These are phyloP conservation scores for Marronus borbonicus DNA, from an alignment of 2,888 invertebrate genomes.

Conservation along the genomic window DNA sequence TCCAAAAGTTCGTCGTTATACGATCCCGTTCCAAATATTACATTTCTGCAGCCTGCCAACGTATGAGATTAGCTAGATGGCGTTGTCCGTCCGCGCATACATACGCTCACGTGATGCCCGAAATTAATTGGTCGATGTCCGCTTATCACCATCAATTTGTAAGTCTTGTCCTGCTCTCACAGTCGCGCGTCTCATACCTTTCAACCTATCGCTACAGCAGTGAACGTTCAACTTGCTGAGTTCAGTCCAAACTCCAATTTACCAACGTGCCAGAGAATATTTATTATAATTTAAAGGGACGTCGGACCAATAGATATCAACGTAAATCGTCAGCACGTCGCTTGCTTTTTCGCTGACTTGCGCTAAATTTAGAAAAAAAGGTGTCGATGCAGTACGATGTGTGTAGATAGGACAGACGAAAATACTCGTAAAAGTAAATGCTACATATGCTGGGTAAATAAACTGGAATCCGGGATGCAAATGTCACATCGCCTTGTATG, in stretches of 20 bases:
- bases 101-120: slow-evolving; percentile 22
- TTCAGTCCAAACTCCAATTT: slow-evolving; percentile 38
- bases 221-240: slow-evolving; percentile 36
- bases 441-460: too few relatives aligned
- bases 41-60: slow-evolving; percentile 22
- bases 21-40: slow-evolving; percentile 30
- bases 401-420: background rate
- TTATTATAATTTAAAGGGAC: slow-evolving; percentile 18
- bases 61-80: slow-evolving; percentile 14
- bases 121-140: slow-evolving; percentile 33
- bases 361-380: slow-evolving; percentile 17
- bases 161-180: background rate
- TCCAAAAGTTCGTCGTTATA: slow-evolving; percentile 20
- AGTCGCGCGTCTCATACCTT: background rate
- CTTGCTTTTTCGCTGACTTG: background rate
- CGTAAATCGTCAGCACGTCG: slow-evolving; percentile 16
- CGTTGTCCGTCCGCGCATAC: background rate
- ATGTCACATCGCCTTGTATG: too few relatives aligned
- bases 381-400: background rate
- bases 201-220: background rate
- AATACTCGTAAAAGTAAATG: background rate
- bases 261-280: slow-evolving; percentile 31
- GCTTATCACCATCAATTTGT: slow-evolving; percentile 32
- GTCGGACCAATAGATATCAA: slow-evolving; percentile 19
- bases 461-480: too few relatives aligned